phyloP scores from a whole-genome alignment of 2,797 vertebrate genomes.

The Melanotaenia parkinsoni region DNA sequence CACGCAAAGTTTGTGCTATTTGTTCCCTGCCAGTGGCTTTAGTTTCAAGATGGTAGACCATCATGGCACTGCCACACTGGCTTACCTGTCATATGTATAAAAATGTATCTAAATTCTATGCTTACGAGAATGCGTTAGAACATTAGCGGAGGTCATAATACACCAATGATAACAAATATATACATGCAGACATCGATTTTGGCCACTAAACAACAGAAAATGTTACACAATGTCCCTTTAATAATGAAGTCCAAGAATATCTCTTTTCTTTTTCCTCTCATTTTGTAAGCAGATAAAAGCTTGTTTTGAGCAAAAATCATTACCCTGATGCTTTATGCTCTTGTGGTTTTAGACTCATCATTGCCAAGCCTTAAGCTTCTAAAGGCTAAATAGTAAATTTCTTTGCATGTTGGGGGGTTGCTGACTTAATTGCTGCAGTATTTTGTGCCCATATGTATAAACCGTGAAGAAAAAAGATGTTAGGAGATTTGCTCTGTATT shows the following conservation, averaged over 20 bases:
- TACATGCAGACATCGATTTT: too few relatives aligned
- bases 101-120: too few relatives aligned
- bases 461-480: conserved; percentile 27
- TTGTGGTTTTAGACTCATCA: conserved; percentile 32
- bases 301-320: conserved; percentile 19
- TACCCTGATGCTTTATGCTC: conserved; percentile 12
- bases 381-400: conserved; percentile 30
- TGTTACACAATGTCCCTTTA: neutral
- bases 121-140: too few relatives aligned
- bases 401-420: conserved; percentile 27
- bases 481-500: conserved; percentile 34
- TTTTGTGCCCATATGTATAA: conserved; percentile 41
- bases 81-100: too few relatives aligned
- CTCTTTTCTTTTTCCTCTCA: neutral
- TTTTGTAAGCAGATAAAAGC: conserved; percentile 24
- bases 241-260: conserved; percentile 15
- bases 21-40: too few relatives aligned
- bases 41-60: too few relatives aligned
- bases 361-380: conserved; percentile 19
- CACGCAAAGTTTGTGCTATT: too few relatives aligned
- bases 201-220: too few relatives aligned
- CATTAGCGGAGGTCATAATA: too few relatives aligned
- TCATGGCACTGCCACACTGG: too few relatives aligned
- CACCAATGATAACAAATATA: too few relatives aligned
- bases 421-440: conserved; percentile 42